Conservation (phyloP, 2,797 vertebrate genomes). For the Glossophaga mutica region DNA sequence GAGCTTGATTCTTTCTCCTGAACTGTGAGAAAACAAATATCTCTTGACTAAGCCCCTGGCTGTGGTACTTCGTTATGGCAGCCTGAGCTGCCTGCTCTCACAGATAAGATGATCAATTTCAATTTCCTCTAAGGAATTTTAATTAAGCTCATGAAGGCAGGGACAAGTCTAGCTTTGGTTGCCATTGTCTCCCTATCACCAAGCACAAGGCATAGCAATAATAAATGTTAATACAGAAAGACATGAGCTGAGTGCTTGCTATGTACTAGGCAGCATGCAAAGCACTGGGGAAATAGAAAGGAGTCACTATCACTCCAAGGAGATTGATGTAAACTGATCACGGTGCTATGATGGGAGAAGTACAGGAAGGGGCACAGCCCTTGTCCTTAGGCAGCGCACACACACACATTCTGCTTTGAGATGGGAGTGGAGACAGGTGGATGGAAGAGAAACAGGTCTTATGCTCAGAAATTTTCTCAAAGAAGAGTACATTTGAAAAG, state of each 20-base stretch:
- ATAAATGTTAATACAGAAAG: neutral
- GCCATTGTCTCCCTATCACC: neutral
- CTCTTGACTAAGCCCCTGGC: neutral
- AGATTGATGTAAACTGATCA: neutral
- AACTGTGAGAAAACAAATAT: neutral
- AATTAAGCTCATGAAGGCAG: neutral
- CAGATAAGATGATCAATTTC: neutral
- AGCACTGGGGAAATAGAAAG: neutral
- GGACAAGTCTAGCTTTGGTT: neutral
- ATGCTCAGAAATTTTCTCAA: neutral
- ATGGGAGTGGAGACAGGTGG: neutral
- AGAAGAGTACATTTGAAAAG: neutral
- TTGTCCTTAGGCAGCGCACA: too few species aligned
- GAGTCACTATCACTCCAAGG: neutral
- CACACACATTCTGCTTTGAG: neutral
- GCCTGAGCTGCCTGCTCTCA: neutral
- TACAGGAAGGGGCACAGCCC: too few species aligned
- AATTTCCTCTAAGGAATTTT: neutral
- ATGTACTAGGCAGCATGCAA: neutral
- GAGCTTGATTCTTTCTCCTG: neutral
- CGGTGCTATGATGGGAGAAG: neutral
- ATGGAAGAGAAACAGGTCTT: neutral
- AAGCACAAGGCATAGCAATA: neutral
- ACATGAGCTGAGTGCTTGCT: neutral
- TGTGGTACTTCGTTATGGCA: neutral